Percentiles rank a stretch among this genome's conserved stretches.
Conservation (phyloP, 2,888 invertebrate genomes). For the Eristalis tenax region DNA sequence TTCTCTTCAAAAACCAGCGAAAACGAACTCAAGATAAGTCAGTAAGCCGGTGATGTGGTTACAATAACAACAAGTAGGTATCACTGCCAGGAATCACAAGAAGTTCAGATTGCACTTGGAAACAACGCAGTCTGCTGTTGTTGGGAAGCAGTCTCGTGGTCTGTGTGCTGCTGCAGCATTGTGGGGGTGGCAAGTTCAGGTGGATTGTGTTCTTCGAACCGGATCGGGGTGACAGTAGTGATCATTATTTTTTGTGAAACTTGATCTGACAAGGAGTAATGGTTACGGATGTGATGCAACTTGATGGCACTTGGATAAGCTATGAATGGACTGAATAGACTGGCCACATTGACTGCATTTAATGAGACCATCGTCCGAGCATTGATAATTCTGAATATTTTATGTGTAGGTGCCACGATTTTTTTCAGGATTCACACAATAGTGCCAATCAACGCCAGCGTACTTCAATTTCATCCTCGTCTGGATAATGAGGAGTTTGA, state of each 20-base stretch:
- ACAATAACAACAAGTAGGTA: neutral
- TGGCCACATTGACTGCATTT: neutral
- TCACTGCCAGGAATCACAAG: neutral
- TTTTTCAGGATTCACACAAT: neutral
- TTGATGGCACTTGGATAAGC: neutral
- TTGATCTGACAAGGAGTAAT: neutral
- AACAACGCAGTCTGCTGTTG: neutral
- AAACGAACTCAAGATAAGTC: neutral
- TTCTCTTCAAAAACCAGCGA: neutral
- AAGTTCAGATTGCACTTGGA: neutral
- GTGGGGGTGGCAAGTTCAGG: neutral
- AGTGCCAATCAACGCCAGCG: too few relatives aligned
- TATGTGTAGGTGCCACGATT: too few relatives aligned
- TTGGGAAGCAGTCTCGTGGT: too few relatives aligned
- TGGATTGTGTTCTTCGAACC: neutral
- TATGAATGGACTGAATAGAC: neutral
- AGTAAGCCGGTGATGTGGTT: neutral
- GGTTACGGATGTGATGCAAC: neutral
- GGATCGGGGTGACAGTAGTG: neutral
- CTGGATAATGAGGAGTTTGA: too few relatives aligned
- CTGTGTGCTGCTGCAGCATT: neutral
- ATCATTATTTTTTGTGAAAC: neutral
- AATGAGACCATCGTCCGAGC: too few relatives aligned
- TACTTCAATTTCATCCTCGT: too few relatives aligned
- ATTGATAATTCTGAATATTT: neutral